These are phyloP conservation scores for Sisyra terminalis DNA, from an alignment of 2,888 invertebrate genomes.

Conservation along the genomic window DNA sequence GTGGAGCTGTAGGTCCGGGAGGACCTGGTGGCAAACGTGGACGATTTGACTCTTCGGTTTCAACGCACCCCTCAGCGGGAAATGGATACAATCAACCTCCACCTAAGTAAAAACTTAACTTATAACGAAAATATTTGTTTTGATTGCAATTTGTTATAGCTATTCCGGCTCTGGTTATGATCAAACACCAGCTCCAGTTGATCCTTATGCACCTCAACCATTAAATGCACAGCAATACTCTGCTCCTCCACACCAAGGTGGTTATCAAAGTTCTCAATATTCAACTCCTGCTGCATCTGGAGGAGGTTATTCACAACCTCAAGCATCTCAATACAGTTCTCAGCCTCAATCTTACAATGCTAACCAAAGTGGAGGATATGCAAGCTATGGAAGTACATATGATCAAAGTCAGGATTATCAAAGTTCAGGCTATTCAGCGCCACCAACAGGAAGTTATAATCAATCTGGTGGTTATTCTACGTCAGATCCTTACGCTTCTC, in stretches of 20 bases:
- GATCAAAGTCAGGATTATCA: slow-evolving; percentile 8
- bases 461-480: slow-evolving; percentile 11
- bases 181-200: slow-evolving; percentile 4
- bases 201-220: slow-evolving; percentile 7
- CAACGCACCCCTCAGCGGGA: slow-evolving; percentile 4
- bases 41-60: slow-evolving; percentile 6
- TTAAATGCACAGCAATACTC: slow-evolving; percentile 6
- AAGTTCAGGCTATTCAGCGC: slow-evolving; percentile 6
- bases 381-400: slow-evolving; percentile 1
- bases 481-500: slow-evolving; percentile 12
- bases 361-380: slow-evolving; percentile 6
- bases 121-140: background rate
- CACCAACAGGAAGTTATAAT: slow-evolving; percentile 1
- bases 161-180: slow-evolving; percentile 5
- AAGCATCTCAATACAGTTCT: background rate
- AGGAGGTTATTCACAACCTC: slow-evolving; percentile 6
- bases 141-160: background rate
- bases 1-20: slow-evolving; percentile 16
- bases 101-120: slow-evolving; percentile 12
- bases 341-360: slow-evolving; percentile 3
- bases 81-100: slow-evolving; percentile 20
- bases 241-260: slow-evolving; percentile 4
- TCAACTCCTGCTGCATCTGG: slow-evolving; percentile 5
- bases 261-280: slow-evolving; percentile 8
- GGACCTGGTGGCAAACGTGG: slow-evolving; percentile 15